These are phyloP conservation scores for Agrochola circellaris DNA, from an alignment of 2,888 invertebrate species.

Conservation along the genomic window DNA sequence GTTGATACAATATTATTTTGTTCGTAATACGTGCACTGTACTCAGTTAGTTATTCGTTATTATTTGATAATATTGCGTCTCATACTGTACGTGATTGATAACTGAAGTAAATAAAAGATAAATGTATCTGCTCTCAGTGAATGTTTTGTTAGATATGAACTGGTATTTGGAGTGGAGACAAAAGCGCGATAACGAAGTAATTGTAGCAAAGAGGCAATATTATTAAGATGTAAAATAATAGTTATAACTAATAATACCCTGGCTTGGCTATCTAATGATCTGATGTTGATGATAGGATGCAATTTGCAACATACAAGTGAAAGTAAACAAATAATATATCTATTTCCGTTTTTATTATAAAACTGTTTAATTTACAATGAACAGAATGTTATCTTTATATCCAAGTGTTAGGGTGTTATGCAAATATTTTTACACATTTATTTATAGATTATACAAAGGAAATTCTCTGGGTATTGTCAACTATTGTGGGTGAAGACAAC, in stretches of 20 bases:
- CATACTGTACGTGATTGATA: slow-evolving; percentile 51
- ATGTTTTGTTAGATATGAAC: slow-evolving; percentile 28
- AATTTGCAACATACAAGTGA: background rate
- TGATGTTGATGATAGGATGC: background rate
- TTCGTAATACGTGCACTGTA: slow-evolving; percentile 48
- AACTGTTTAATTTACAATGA: background rate
- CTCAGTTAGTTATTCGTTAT: slow-evolving; percentile 21
- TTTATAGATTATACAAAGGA: slow-evolving; percentile 17
- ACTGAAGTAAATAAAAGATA: slow-evolving; percentile 55
- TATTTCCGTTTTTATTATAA: background rate
- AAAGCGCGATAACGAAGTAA: slow-evolving; percentile 35
- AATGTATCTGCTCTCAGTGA: slow-evolving; percentile 29
- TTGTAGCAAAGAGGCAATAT: background rate
- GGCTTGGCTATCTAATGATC: background rate
- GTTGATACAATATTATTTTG: slow-evolving; percentile 47
- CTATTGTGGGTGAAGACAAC: background rate
- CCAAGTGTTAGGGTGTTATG: background rate
- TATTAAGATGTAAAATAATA: background rate
- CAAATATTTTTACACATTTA: slow-evolving; percentile 12
- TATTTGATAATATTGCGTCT: slow-evolving; percentile 28
- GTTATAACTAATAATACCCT: background rate
- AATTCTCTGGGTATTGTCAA: slow-evolving; percentile 7
- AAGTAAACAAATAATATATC: background rate
- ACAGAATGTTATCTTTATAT: background rate
- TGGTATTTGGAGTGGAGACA: slow-evolving; percentile 19